phyloP scores from a whole-genome alignment of 2,113 vertebrate genomes.

The Pheucticus melanocephalus region DNA sequence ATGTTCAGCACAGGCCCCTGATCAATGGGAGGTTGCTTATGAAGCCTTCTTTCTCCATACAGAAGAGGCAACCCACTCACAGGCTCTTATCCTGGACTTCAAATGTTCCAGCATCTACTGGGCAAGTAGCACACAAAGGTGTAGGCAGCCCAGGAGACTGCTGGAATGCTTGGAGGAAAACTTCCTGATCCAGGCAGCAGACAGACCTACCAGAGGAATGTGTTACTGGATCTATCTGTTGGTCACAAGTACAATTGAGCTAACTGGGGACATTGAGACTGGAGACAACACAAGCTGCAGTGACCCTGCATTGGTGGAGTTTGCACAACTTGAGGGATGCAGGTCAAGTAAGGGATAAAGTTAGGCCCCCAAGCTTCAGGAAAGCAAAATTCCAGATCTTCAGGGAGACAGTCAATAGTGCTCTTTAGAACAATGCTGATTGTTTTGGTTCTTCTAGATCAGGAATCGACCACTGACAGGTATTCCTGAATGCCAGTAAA shows the following conservation, averaged over 20 bases:
- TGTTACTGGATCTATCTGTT: neutral
- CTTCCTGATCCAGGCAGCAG: neutral
- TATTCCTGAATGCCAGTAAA: neutral
- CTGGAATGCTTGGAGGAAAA: neutral
- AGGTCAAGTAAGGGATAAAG: neutral
- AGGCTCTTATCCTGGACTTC: neutral
- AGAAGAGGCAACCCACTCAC: rapidly evolving
- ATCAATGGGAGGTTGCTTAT: neutral
- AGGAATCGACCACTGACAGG: neutral
- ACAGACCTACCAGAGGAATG: neutral
- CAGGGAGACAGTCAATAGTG: neutral
- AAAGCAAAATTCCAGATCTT: neutral
- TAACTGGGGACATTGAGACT: rapidly evolving
- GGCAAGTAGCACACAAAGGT: neutral
- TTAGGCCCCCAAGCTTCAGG: neutral
- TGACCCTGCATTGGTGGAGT: too few relatives aligned
- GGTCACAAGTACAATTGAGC: neutral
- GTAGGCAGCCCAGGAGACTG: neutral
- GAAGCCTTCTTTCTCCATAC: neutral
- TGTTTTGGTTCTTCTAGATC: neutral
- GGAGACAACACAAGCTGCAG: too few relatives aligned
- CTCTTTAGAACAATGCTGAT: neutral
- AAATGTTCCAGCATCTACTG: neutral
- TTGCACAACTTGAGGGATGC: neutral
- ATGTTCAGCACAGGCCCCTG: neutral